These are phyloP conservation scores for Frankliniella intonsa DNA, from an alignment of 2,888 invertebrate genomes.

Conservation along the genomic window DNA sequence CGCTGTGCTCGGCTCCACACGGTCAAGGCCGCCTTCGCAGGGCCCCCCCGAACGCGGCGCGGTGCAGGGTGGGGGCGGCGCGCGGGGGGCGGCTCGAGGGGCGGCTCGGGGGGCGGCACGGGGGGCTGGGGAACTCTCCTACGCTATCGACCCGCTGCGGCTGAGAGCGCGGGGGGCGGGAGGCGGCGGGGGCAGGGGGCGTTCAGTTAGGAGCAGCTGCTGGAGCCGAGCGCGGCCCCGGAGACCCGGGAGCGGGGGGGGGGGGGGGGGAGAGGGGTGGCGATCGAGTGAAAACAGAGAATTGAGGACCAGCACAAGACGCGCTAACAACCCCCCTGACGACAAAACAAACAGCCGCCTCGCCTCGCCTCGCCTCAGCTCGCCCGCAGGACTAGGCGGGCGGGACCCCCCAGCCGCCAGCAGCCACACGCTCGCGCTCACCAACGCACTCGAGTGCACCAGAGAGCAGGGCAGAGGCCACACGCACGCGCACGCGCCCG, in stretches of 20 bases:
- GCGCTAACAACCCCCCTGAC: too few relatives aligned
- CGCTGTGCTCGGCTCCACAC: neutral
- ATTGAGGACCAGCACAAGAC: conserved; percentile 30
- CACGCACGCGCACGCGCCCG: too few relatives aligned
- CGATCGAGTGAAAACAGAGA: conserved; percentile 20
- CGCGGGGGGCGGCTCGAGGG: conserved; percentile 19
- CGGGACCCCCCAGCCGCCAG: neutral
- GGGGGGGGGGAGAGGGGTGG: neutral
- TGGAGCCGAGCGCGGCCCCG: neutral
- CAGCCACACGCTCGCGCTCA: neutral
- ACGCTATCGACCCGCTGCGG: conserved; percentile 29
- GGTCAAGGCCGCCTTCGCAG: conserved; percentile 5
- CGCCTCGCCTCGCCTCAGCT: neutral
- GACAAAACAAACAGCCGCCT: conserved; percentile 1
- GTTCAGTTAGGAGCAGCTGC: conserved; percentile 24
- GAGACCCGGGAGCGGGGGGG: neutral
- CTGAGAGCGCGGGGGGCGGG: conserved; percentile 28
- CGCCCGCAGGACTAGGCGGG: conserved; percentile 3
- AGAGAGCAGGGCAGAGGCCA: too few relatives aligned
- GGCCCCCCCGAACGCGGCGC: conserved; percentile 28
- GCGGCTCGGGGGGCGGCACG: neutral
- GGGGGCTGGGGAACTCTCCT: neutral
- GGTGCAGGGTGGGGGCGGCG: conserved; percentile 26
- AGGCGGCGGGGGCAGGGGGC: conserved; percentile 17
- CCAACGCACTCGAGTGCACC: neutral